A percentile compares a stretch with the other conserved stretches of the same genome.
Evolutionary conservation across 2,888 invertebrate species (phyloP).

Genomic region (Sicus ferrugineus): DNA sequence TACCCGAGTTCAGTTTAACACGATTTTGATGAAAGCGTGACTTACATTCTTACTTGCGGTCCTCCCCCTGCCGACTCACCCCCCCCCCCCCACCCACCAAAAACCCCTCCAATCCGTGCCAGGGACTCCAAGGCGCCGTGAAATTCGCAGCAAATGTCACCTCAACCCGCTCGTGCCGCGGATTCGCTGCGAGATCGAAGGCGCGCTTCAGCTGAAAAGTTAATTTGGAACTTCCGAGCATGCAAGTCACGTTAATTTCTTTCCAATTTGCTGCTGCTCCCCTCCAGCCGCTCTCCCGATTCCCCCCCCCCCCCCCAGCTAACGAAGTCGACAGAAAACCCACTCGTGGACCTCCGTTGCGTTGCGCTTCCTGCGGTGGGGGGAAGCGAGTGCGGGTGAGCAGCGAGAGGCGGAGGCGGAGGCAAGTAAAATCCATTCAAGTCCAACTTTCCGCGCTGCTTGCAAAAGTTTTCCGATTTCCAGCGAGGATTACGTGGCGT

Average conservation of each 20-base stretch:
- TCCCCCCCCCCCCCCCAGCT: too few species aligned
- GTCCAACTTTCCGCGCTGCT: slow-evolving; percentile 27
- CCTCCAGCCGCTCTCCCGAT: too few species aligned
- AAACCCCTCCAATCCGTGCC: background rate
- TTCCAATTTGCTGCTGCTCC: slow-evolving; percentile 18
- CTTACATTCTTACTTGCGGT: too few species aligned
- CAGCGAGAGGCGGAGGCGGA: too few species aligned
- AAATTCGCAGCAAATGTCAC: slow-evolving; percentile 44
- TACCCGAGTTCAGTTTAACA: background rate
- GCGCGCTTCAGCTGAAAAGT: slow-evolving; percentile 36
- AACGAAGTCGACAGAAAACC: background rate
- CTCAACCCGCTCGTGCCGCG: slow-evolving; percentile 39
- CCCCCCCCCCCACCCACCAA: background rate
- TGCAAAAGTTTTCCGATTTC: slow-evolving; percentile 42
- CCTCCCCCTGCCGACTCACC: background rate
- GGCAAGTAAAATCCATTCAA: slow-evolving; percentile 20
- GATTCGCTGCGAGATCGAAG: slow-evolving; percentile 35
- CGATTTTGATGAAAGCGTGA: slow-evolving; percentile 1
- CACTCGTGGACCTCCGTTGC: background rate
- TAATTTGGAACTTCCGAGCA: slow-evolving; percentile 35
- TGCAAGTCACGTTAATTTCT: slow-evolving; percentile 45
- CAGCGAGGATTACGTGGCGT: slow-evolving; percentile 39
- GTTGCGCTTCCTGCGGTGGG: background rate
- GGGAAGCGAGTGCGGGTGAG: background rate
- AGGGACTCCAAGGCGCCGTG: slow-evolving; percentile 43